Conservation (phyloP, 2,888 invertebrate species). For the Abscondita cerata region DNA sequence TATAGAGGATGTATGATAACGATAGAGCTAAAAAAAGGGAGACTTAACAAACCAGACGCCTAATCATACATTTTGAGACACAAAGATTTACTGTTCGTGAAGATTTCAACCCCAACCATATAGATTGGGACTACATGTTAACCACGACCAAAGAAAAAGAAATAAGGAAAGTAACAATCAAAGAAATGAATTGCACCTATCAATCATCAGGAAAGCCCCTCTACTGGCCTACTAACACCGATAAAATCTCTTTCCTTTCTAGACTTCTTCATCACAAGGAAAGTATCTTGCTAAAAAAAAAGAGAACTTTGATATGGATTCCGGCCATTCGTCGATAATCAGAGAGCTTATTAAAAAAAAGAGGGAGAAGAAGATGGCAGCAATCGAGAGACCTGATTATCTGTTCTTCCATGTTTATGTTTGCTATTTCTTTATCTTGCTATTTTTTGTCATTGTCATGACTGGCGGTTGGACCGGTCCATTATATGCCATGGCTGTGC, state of each 20-base stretch:
- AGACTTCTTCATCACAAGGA: slow-evolving; percentile 15
- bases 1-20: slow-evolving; percentile 13
- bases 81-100: neutral
- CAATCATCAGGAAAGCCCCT: too few species aligned
- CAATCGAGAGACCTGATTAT: neutral
- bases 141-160: slow-evolving; percentile 22
- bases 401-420: too few species aligned
- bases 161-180: slow-evolving; percentile 13
- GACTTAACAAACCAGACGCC: neutral
- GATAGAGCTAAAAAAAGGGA: slow-evolving; percentile 16
- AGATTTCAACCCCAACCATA: slow-evolving; percentile 24
- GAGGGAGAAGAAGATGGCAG: neutral
- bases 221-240: slow-evolving; percentile 39
- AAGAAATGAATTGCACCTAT: slow-evolving; percentile 18
- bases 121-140: slow-evolving; percentile 29
- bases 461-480: too few species aligned
- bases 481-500: too few species aligned
- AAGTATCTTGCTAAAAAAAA: slow-evolving; percentile 9
- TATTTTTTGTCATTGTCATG: too few species aligned
- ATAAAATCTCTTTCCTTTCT: slow-evolving; percentile 19
- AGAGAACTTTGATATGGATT: slow-evolving; percentile 17
- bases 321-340: neutral
- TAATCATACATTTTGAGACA: too few species aligned
- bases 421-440: too few species aligned
- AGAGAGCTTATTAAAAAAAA: neutral